These are phyloP conservation scores for Rhinella marina DNA, from an alignment of 2,797 vertebrate species.

Conservation along the genomic window DNA sequence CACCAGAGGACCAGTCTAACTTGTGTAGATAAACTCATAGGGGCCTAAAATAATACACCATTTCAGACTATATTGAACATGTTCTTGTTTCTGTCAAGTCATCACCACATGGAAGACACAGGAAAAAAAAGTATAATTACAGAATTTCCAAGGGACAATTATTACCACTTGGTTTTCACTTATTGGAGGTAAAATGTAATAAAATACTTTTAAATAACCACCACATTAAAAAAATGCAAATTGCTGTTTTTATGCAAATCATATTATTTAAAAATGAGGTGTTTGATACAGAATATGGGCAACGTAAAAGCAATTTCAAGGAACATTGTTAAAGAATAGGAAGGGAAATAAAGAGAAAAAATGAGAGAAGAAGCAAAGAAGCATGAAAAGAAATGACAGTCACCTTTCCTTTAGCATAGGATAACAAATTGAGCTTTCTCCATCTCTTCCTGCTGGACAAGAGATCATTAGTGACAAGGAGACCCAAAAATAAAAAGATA, in stretches of 20 bases:
- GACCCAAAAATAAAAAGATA: conserved; percentile 62
- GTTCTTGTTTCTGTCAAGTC: neutral
- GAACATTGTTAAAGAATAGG: neutral
- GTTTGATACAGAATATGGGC: neutral
- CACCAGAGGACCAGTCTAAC: neutral
- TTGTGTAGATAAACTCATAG: neutral
- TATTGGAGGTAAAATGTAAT: neutral
- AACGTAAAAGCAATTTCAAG: neutral
- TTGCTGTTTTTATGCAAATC: neutral
- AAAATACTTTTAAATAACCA: neutral
- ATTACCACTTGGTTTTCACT: neutral
- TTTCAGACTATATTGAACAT: neutral
- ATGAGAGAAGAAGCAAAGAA: conserved; percentile 29
- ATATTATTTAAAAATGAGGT: neutral
- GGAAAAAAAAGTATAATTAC: neutral
- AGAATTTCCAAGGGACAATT: neutral
- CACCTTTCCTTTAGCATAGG: conserved; percentile 44
- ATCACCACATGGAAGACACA: neutral
- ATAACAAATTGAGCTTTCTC: conserved; percentile 48
- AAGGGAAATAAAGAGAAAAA: conserved; percentile 32
- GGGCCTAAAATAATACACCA: neutral
- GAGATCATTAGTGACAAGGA: conserved; percentile 60
- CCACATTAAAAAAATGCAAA: neutral
- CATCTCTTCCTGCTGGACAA: conserved; percentile 41
- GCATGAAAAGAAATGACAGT: conserved; percentile 43